Evolutionary conservation across 2,113 vertebrate species (phyloP), one percentile per base, ranked within the genome.

Genomic region (Pterocles burchelli): DNA sequence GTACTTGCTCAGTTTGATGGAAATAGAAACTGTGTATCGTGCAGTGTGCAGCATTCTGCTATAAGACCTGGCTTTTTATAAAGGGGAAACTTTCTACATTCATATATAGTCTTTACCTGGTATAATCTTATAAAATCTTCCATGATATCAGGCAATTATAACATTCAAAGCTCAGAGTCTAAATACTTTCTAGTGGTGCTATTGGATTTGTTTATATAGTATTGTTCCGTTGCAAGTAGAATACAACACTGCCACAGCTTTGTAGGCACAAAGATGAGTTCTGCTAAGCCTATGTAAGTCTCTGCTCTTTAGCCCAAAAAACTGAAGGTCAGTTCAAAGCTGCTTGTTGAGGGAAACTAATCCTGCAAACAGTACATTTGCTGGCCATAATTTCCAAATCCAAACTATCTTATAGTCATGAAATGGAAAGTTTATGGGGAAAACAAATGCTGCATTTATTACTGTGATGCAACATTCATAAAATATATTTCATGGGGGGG

Each of bases 371-470:
- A 28, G 86, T 83, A 76, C 87, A 73, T 90, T 95, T 83, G 11
- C 95, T 54, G 85, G 94, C 90, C 96, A 48, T 78, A 97, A 97
- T 94, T 96, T 98, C 91, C 96, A 97, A 97, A 98, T 97, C 93
- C 96, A 95, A 96, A 97, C 95, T 97, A 96, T 97, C 97, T 97
- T 96, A 97, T 84, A 96, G 97, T 97, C 96, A 95, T 96, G 97
- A 97, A 98, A 97, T 97, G 95, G 95, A 98, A 98, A 98, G 96
- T 98, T 98, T 98, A 96, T 97, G 97, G 96, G 93, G 95, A 97
- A 98, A 98, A 98, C 98, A 98, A 98, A 98, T 97, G 96, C 97
- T 98, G 96, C 97, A 97, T 97, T 97, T 98, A 98, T 98, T 98
- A 98, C 96, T 95, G 96, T 97, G 97, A 98, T 98, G 97, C 98